A percentile compares a stretch with the other conserved stretches of the same genome.
These are phyloP conservation scores for Agriopis leucophaearia DNA, from an alignment of 2,888 invertebrate genomes.

Conservation along the genomic window DNA sequence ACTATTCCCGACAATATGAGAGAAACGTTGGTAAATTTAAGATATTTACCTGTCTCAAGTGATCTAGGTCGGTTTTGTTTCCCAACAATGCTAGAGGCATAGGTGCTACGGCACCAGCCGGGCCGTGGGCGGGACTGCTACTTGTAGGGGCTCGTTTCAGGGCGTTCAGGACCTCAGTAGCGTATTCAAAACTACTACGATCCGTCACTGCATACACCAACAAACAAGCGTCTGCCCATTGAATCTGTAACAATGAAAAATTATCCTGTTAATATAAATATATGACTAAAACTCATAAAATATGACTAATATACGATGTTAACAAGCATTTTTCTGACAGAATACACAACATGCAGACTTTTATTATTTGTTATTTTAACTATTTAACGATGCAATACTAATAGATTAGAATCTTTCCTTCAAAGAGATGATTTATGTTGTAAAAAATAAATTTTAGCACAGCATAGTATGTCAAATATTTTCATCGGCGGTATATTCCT, in stretches of 20 bases:
- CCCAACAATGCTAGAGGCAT: constrained; percentile 90
- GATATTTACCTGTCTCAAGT: constrained; percentile 89
- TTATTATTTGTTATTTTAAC: constrained; percentile 30
- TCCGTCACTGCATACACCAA: constrained; percentile 93
- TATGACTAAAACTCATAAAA: neutral
- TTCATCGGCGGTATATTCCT: constrained; percentile 45
- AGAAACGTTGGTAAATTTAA: neutral
- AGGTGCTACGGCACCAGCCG: constrained; percentile 79
- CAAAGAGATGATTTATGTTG: constrained; percentile 31
- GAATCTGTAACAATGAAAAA: constrained; percentile 81
- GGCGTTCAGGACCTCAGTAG: constrained; percentile 87
- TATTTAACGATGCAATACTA: constrained; percentile 22
- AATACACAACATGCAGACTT: constrained; percentile 29
- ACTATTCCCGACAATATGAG: neutral
- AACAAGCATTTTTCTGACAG: constrained; percentile 9
- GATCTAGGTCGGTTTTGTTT: constrained; percentile 93
- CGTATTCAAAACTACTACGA: constrained; percentile 89
- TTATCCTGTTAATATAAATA: constrained; percentile 2
- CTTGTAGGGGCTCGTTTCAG: constrained; percentile 85
- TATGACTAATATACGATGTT: constrained; percentile 8
- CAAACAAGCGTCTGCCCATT: constrained; percentile 93
- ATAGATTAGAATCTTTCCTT: constrained; percentile 25
- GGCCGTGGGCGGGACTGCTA: constrained; percentile 86
- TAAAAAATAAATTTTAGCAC: constrained; percentile 27
- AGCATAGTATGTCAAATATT: constrained; percentile 43